These are phyloP conservation scores for Cryptomyrus ogoouensis DNA, from an alignment of 2,113 vertebrate species.

Conservation along the genomic window DNA sequence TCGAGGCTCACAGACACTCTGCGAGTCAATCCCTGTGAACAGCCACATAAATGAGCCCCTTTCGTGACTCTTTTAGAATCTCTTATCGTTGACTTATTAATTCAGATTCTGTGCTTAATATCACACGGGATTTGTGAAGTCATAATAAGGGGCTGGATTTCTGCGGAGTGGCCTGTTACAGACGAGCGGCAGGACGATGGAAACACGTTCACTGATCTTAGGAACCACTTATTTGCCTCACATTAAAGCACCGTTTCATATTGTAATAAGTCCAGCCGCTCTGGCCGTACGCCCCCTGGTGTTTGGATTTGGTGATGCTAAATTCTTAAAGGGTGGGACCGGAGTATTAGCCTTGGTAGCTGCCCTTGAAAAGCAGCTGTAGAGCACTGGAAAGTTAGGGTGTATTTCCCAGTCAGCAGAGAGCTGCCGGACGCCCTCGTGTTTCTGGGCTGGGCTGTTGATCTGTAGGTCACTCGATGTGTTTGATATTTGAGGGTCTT, in stretches of 20 bases:
- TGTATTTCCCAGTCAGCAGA: background rate
- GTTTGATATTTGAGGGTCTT: background rate
- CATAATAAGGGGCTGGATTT: background rate
- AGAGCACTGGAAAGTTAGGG: background rate
- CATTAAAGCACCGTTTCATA: background rate
- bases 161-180: background rate
- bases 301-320: background rate
- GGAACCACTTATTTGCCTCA: background rate
- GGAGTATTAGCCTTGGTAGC: background rate
- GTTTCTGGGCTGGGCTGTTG: background rate
- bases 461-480: background rate
- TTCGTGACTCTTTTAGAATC: background rate
- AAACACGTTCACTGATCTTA: background rate
- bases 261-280: background rate
- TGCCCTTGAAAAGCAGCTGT: background rate
- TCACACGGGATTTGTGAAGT: background rate
- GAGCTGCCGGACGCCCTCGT: background rate
- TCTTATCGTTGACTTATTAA: slow-evolving; percentile 1
- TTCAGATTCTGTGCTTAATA: background rate
- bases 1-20: background rate
- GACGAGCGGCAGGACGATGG: background rate
- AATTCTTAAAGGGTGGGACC: background rate
- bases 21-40: background rate
- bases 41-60: background rate
- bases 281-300: background rate